Percentiles rank a stretch among this genome's conserved stretches.
Conservation (phyloP, 2,113 vertebrate genomes). For the Pionites leucogaster region DNA sequence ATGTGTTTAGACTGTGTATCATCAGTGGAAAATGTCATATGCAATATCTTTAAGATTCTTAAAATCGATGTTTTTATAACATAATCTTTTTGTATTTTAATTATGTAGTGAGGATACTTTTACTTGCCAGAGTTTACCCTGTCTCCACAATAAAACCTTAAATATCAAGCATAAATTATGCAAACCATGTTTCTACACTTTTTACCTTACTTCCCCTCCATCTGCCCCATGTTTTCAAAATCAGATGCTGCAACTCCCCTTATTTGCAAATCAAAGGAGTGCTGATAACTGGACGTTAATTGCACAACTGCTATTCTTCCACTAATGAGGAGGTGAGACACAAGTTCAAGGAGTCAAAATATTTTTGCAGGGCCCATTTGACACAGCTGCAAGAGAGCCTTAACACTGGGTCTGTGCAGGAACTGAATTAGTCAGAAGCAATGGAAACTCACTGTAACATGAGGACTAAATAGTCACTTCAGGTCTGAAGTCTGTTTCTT, state of each 20-base stretch:
- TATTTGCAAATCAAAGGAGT: not conserved
- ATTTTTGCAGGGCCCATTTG: not conserved
- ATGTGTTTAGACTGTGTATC: not conserved
- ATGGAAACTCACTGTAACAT: not conserved
- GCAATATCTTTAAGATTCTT: not conserved
- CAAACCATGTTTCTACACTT: not conserved
- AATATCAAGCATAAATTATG: not conserved
- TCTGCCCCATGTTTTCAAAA: not conserved
- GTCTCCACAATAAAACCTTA: not conserved
- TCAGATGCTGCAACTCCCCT: not conserved
- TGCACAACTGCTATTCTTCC: not conserved
- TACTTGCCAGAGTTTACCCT: not conserved
- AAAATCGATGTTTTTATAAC: not conserved
- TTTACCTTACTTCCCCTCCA: not conserved
- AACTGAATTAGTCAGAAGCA: not conserved
- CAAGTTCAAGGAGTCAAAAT: not conserved
- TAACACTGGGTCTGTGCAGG: not conserved
- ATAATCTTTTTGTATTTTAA: not conserved
- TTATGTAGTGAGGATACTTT: not conserved
- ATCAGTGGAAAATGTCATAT: not conserved
- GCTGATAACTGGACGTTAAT: not conserved
- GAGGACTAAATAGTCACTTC: not conserved
- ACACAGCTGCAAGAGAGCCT: not conserved
- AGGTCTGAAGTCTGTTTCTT: not conserved
- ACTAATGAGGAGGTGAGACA: not conserved